Evolutionary conservation across 2,797 vertebrate species (phyloP).

Genomic region (Parauchenoglanis ngamensis): DNA sequence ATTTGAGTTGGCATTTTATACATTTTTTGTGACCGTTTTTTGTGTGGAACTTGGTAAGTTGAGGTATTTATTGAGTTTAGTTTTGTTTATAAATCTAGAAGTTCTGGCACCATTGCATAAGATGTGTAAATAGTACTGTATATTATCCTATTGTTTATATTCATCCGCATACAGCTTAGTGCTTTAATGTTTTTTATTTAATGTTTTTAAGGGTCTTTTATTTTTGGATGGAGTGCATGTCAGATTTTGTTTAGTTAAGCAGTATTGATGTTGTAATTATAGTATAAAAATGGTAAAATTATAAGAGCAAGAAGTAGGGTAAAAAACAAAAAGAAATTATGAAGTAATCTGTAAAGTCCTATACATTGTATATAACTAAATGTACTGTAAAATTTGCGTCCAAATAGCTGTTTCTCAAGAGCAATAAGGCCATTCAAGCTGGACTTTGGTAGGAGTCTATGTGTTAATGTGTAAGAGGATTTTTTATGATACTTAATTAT

Average conservation of each 20-base stretch:
- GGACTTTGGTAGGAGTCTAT: no score
- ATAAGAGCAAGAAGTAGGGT: no score
- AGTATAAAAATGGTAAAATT: no score
- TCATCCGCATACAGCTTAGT: not conserved
- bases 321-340: no score
- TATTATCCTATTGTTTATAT: not conserved
- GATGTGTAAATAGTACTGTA: not conserved
- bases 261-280: not conserved
- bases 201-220: no score
- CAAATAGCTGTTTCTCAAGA: no score
- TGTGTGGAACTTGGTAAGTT: no score
- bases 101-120: not conserved
- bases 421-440: no score
- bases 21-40: no score
- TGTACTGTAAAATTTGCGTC: not conserved
- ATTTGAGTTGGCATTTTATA: no score
- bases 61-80: not conserved
- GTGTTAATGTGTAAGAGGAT: no score
- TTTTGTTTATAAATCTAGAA: not conserved
- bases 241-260: not conserved
- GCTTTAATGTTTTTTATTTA: not conserved
- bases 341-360: not conserved
- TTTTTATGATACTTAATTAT: no score
- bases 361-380: not conserved
- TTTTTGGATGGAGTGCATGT: not conserved